Conservation (phyloP, 1,140 invertebrate genomes). For the Trachymyrmex cornetzi region DNA sequence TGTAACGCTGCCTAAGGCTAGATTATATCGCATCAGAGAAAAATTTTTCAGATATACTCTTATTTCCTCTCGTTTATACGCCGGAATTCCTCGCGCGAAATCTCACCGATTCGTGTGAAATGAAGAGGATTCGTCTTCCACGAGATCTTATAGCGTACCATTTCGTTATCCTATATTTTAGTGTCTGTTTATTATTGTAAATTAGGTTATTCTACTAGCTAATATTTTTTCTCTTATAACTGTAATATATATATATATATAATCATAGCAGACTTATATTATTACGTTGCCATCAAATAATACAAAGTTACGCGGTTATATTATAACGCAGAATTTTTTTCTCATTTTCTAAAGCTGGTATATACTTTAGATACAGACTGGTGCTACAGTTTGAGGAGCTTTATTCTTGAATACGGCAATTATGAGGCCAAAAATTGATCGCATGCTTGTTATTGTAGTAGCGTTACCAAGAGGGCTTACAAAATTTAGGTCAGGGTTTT, state of each 20-base stretch:
- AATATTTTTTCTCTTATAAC: constrained; percentile 9
- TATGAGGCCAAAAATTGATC: constrained; percentile 37
- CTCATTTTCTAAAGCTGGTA: not conserved
- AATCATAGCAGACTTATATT: constrained; percentile 21
- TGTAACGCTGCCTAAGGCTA: not conserved
- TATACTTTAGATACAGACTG: not conserved
- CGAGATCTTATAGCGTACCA: not conserved
- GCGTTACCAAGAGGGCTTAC: not conserved
- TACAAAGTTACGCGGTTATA: constrained; percentile 17
- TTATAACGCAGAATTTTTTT: constrained; percentile 9
- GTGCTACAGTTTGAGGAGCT: not conserved
- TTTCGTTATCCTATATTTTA: not conserved
- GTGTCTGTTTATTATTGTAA: not conserved
- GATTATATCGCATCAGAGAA: constrained; percentile 2
- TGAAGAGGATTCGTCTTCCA: not conserved
- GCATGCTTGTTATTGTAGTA: constrained; percentile 9
- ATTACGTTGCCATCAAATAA: constrained; percentile 20
- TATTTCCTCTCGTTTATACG: constrained; percentile 8
- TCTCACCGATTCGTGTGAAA: constrained; percentile 11
- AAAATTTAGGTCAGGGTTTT: constrained; percentile 53
- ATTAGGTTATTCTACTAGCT: not conserved
- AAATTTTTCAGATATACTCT: constrained; percentile 2
- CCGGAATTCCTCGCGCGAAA: not conserved
- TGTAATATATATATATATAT: not conserved
- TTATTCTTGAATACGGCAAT: not conserved